Evolutionary conservation across 2,888 invertebrate species (phyloP).

Genomic region (Archips crataeganus): DNA sequence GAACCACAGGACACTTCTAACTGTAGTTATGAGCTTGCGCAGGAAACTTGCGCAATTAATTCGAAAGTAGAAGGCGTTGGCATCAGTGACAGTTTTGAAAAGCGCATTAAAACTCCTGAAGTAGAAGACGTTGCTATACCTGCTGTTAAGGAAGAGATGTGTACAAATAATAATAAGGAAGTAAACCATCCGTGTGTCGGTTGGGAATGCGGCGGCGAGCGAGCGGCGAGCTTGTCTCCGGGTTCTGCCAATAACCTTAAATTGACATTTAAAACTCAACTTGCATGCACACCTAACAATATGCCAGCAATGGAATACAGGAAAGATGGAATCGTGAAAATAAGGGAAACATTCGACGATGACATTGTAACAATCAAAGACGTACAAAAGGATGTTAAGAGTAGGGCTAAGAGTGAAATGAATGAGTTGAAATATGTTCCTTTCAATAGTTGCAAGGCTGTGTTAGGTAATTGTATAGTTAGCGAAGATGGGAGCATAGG

Average conservation of each 20-base stretch:
- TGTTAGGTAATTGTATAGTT: slow-evolving; percentile 76
- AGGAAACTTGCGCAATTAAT: background rate
- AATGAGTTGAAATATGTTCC: slow-evolving; percentile 53
- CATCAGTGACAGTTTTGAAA: background rate
- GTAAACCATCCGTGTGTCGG: background rate
- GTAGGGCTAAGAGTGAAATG: slow-evolving; percentile 34
- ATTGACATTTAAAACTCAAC: background rate
- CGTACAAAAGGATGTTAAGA: slow-evolving; percentile 30
- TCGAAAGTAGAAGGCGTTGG: background rate
- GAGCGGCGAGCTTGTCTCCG: background rate
- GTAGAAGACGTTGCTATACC: background rate
- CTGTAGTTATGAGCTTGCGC: background rate
- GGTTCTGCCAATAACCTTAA: background rate
- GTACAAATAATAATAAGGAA: background rate
- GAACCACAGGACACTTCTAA: background rate
- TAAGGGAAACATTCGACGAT: slow-evolving; percentile 66
- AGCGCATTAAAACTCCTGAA: background rate
- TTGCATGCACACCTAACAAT: slow-evolving; percentile 29
- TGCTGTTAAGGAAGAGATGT: background rate
- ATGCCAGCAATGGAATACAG: slow-evolving; percentile 63
- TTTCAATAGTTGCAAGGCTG: slow-evolving; percentile 72
- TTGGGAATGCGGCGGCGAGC: background rate
- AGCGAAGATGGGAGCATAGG: slow-evolving; percentile 70
- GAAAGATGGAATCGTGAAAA: slow-evolving; percentile 68
- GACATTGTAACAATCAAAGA: slow-evolving; percentile 51